Evolutionary conservation across 1,140 invertebrate species (phyloP), one percentile per base, ranked within the genome.

Genomic region (Drosophila saltans): DNA sequence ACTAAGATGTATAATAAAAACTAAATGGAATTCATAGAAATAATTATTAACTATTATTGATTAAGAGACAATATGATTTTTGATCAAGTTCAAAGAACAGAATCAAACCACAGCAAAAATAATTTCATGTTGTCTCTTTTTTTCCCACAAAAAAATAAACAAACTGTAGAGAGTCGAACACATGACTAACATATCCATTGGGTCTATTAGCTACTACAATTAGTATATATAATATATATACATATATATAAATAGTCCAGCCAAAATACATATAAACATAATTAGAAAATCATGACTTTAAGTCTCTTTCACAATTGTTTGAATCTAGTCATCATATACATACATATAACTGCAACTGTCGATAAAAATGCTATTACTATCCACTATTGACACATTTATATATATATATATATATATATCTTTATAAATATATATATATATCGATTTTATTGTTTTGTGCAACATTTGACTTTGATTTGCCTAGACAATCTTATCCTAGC

Each of bases 121-220:
- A 36, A 36, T 36, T 36, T 36, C 33, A 58, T 58, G 28, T 36
- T 58, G 57, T 58, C 30, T 16, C 30, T 16, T 39, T 58, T 52
- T 24, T 6, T 21, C 2, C 2, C 41, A 43, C 1, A 36, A 6
- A 36, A 36, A 24, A 48, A 5, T 36, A 5, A 4, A 36, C 33
- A 36, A 36, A 6, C 33, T 36, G 45, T 26, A 48, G 6, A 48
- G 66, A 45, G 55, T 41, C 43, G 67, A 62, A 56, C 33, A 65
- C 75, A 78, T 69, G 62, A 59, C 57, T 78, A 72, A 82, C 82
- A 82, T 86, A 86, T 86, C 83, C 83, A 79, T 64, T 70, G 75
- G 67, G 67, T 82, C 72, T 88, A 85, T 79, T 86, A 86, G 79
- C 64, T 68, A 72, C 64, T 65, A n/a, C 30, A 65, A 41, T 70